Conservation (phyloP, 2,888 invertebrate genomes). For the Hirudinaria manillensis region DNA sequence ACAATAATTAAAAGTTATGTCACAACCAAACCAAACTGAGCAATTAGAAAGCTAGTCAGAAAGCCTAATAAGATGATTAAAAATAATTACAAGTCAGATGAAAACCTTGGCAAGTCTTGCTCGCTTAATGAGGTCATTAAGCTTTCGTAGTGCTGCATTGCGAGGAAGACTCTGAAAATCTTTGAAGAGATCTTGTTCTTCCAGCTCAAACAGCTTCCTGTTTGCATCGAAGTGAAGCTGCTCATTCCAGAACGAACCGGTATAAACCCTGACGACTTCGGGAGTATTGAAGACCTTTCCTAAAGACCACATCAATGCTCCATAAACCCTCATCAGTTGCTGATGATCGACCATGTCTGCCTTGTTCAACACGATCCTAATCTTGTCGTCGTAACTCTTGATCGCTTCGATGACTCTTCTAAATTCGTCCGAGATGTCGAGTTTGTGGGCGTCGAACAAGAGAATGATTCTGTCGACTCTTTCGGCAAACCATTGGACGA, state of each 20-base stretch:
- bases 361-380: constrained; percentile 93
- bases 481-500: constrained; percentile 98
- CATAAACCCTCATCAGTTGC: constrained; percentile 93
- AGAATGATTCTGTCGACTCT: constrained; percentile 93
- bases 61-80: no score
- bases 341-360: constrained; percentile 99
- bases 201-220: constrained; percentile 60
- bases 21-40: no score
- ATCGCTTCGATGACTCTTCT: constrained; percentile 90
- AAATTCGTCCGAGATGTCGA: constrained; percentile 98
- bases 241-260: constrained; percentile 98
- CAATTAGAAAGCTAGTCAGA: no score
- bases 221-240: constrained; percentile 89
- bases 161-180: constrained; percentile 90
- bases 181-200: constrained; percentile 57
- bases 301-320: constrained; percentile 98
- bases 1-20: no score
- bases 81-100: no score
- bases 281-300: constrained; percentile 96
- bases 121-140: constrained; percentile 94
- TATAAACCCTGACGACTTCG: constrained; percentile 95
- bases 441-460: constrained; percentile 94
- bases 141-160: constrained; percentile 89
- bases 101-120: constrained; percentile 83
- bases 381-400: constrained; percentile 61